Base-by-base conservation (phyloP, 2,888 invertebrate genomes). In the Amitus sp. region DNA sequence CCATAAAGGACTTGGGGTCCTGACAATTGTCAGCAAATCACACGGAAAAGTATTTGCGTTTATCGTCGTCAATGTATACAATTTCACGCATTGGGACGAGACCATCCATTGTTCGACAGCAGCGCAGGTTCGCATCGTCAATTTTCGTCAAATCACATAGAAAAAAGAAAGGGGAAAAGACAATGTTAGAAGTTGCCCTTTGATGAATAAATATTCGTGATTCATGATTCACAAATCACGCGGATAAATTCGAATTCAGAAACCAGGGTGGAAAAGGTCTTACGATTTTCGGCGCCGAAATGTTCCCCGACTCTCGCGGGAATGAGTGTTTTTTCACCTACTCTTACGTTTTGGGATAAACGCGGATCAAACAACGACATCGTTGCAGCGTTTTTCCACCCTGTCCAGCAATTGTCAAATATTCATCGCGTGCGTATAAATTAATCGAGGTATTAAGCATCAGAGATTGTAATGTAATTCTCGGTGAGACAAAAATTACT, bases 1-100 rank as follows among this genome's bases (percentile, higher is more conserved):
- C 84, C 83, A 84, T 79, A 67, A 83, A 84, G 69, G 83, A 80
- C 73, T 83, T 83, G 52, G 83, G 82, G 71, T 83, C 83, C 83
- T 83, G 70, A 65, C 43, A 30, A 23, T 52, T 7, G n/a, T n/a
- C 40, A 33, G 17, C 39, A 20, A 18, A 47, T 6, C 18, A 18
- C 39, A 13, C 18, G 39, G 2, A 12, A 7, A n/a, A 18, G 6
- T 39, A 39, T 39, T 39, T 34, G 4, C 13, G 12, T 6, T 34
- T 6, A 6, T 34, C 13, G 23, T 34, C 30, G 42, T 43, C 27
- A 47, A 48, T 43, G 45, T 55, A 10, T 47, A 48, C 46, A 17
- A 51, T 76, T 74, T 75, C 69, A 77, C 69, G 70, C 72, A 75
- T 78, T 74, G 73, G 76, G 77, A 72, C 69, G 82, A 30, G 37